Evolutionary conservation across 2,113 vertebrate species (phyloP).

Genomic region (Nyctereutes procyonoides): DNA sequence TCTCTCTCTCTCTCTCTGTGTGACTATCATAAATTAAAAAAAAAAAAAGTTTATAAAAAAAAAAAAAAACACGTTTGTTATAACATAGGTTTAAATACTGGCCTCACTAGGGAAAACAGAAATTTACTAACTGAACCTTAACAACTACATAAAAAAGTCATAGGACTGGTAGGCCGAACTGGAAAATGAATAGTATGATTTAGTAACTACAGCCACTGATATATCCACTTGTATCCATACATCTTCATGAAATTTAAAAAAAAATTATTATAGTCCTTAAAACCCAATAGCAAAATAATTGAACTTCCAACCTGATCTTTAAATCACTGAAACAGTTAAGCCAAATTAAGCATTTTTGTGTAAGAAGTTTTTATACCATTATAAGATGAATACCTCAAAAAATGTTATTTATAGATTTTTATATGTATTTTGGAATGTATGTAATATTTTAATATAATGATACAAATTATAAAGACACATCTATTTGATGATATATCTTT

Average conservation of each 20-base stretch:
- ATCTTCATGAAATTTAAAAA: neutral
- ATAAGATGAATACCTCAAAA: neutral
- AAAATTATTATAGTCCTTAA: neutral
- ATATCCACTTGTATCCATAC: neutral
- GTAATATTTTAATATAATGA: neutral
- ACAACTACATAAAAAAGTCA: neutral
- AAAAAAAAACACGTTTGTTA: neutral
- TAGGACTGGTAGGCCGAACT: neutral
- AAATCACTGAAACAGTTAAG: neutral
- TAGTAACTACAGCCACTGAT: neutral
- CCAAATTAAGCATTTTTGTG: neutral
- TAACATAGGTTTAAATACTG: neutral
- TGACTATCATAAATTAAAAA: too few relatives aligned
- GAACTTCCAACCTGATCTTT: neutral
- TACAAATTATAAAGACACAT: neutral
- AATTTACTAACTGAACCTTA: neutral
- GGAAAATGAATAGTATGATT: neutral
- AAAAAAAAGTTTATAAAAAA: too few relatives aligned
- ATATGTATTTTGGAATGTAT: neutral
- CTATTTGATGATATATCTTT: neutral
- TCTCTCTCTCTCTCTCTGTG: too few relatives aligned
- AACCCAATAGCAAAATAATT: constrained; percentile 3
- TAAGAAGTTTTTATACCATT: neutral
- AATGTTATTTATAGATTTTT: neutral
- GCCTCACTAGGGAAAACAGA: neutral